Conservation (phyloP, 1,140 invertebrate genomes). For the Hycleus cichorii region DNA sequence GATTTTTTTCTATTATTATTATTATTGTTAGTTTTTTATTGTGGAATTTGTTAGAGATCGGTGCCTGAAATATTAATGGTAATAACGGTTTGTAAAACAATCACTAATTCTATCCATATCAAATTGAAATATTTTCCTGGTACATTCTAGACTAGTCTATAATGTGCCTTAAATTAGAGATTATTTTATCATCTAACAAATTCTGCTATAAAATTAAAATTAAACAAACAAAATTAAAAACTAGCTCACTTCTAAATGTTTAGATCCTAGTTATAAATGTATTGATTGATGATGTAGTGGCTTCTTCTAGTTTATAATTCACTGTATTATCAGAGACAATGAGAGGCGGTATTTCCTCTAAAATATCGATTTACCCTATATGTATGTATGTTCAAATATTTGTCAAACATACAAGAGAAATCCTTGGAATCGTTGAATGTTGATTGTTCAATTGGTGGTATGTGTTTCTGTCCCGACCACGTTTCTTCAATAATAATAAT, state of each 20-base stretch:
- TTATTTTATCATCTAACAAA: constrained; percentile 18
- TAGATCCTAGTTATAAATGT: constrained; percentile 28
- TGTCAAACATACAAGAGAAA: constrained; percentile 16
- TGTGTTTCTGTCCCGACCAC: constrained; percentile 20
- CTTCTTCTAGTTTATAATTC: constrained; percentile 22
- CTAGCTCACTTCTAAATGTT: constrained; percentile 29
- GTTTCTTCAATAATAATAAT: neutral
- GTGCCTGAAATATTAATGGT: neutral
- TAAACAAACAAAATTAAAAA: constrained; percentile 12
- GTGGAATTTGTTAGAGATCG: constrained; percentile 5
- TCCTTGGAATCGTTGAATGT: constrained; percentile 24
- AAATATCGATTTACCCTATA: constrained; percentile 17
- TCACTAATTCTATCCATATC: constrained; percentile 2
- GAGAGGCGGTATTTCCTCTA: constrained; percentile 14
- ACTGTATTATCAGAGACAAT: constrained; percentile 7
- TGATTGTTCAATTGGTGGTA: constrained; percentile 31
- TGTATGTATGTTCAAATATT: constrained; percentile 18
- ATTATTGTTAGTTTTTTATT: constrained; percentile 9
- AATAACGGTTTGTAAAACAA: neutral
- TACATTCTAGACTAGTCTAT: constrained; percentile 12
- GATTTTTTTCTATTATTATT: too few species aligned
- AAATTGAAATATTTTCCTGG: neutral
- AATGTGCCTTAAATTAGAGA: constrained; percentile 13
- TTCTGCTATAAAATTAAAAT: constrained; percentile 7
- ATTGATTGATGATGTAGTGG: constrained; percentile 20